These are phyloP conservation scores for Onthophagus sagittarius DNA, from an alignment of 2,888 invertebrate species.

Conservation along the genomic window DNA sequence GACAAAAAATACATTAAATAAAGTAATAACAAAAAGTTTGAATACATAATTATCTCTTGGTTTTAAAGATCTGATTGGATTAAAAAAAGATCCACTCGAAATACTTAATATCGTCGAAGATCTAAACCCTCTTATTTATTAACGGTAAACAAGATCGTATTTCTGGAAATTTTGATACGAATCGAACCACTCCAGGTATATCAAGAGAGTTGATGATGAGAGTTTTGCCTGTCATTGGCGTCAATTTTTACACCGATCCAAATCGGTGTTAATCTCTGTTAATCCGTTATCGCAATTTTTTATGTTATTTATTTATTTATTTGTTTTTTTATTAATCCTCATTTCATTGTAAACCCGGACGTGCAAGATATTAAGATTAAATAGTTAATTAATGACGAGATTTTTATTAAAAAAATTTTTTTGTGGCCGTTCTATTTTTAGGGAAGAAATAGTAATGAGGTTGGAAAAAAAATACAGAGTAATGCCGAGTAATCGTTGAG, in stretches of 20 bases:
- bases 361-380: too few species aligned
- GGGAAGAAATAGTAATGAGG: too few species aligned
- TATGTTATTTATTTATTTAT: too few species aligned
- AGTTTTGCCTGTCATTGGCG: background rate
- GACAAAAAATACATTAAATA: too few species aligned
- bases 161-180: background rate
- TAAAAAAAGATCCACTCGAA: background rate
- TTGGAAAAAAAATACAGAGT: background rate
- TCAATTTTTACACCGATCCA: background rate
- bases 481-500: background rate
- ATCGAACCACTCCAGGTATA: background rate
- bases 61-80: background rate
- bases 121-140: background rate
- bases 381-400: too few species aligned
- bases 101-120: background rate
- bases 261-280: background rate
- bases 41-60: background rate
- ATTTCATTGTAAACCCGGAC: too few species aligned
- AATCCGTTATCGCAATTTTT: background rate
- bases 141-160: background rate
- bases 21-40: background rate
- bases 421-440: too few species aligned
- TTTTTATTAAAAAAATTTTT: too few species aligned
- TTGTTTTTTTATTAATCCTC: too few species aligned
- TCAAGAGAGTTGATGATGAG: background rate